These are phyloP conservation scores for Oppia nitens DNA, from an alignment of 1,140 invertebrate genomes.

Conservation along the genomic window DNA sequence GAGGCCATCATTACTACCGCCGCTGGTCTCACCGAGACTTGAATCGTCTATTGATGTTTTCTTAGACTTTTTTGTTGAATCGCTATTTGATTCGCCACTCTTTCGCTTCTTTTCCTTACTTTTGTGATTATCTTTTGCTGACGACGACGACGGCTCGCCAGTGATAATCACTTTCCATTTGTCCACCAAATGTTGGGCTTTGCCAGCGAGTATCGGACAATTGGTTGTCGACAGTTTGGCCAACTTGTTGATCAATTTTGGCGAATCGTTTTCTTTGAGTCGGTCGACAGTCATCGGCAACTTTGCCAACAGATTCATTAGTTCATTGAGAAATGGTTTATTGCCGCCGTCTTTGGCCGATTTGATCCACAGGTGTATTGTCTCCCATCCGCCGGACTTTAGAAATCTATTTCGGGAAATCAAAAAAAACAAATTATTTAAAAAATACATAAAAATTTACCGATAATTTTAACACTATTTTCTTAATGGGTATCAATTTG, in stretches of 20 bases:
- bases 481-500: not conserved
- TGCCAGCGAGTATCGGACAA: conserved; percentile 9
- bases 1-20: not conserved
- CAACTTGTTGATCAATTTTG: conserved; percentile 72
- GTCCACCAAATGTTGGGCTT: conserved; percentile 13
- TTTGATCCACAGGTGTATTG: conserved; percentile 68
- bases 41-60: not conserved
- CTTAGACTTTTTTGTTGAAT: not conserved
- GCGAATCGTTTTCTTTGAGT: conserved; percentile 72
- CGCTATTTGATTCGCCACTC: not conserved
- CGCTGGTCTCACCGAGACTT: too few species aligned
- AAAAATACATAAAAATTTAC: too few species aligned
- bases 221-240: conserved; percentile 14
- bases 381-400: conserved; percentile 69
- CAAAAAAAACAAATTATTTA: conserved; percentile 25
- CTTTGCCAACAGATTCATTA: conserved; percentile 58
- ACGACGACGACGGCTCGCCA: not conserved
- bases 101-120: conserved; percentile 9
- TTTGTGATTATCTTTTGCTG: not conserved
- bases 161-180: conserved; percentile 17
- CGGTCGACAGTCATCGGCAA: conserved; percentile 75
- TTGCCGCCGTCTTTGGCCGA: conserved; percentile 60
- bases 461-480: too few species aligned
- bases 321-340: conserved; percentile 62
- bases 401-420: conserved; percentile 50